Evolutionary conservation across 2,113 vertebrate genomes (phyloP).

Genomic region (Seriola rivoliana): DNA sequence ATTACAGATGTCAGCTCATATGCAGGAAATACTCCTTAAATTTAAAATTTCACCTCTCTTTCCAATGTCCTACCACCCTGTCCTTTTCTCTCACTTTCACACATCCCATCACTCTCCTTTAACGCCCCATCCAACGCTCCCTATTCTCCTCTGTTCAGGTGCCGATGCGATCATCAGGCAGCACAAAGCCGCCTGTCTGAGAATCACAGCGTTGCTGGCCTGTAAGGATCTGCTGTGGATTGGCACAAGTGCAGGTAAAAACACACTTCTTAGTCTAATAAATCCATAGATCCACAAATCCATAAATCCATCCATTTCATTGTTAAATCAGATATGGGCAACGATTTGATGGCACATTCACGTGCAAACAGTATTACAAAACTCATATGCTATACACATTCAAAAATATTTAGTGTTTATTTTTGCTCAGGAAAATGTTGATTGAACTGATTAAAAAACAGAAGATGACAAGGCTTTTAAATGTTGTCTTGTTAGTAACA

Average conservation of each 20-base stretch:
- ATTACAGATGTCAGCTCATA: no score
- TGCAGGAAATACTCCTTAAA: neutral
- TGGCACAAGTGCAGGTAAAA: conserved; percentile 91
- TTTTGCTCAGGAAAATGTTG: no score
- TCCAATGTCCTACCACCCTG: neutral
- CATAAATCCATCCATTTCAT: no score
- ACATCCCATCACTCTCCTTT: neutral
- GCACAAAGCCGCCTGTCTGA: conserved; percentile 96
- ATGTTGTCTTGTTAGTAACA: neutral
- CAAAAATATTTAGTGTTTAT: neutral
- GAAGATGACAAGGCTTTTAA: no score
- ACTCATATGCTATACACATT: neutral
- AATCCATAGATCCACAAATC: neutral
- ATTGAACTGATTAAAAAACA: no score
- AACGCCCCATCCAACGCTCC: no score
- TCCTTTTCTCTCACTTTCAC: neutral
- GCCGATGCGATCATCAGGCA: conserved; percentile 98
- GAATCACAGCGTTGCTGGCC: conserved; percentile 94
- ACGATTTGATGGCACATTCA: no score
- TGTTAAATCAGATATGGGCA: no score
- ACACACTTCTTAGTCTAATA: neutral
- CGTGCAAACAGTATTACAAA: neutral
- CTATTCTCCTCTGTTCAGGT: conserved; percentile 77
- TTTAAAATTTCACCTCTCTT: neutral
- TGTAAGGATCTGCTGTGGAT: conserved; percentile 98